phyloP scores from a whole-genome alignment of 1,140 invertebrate species.

The Thalassaphorura encarpata region DNA sequence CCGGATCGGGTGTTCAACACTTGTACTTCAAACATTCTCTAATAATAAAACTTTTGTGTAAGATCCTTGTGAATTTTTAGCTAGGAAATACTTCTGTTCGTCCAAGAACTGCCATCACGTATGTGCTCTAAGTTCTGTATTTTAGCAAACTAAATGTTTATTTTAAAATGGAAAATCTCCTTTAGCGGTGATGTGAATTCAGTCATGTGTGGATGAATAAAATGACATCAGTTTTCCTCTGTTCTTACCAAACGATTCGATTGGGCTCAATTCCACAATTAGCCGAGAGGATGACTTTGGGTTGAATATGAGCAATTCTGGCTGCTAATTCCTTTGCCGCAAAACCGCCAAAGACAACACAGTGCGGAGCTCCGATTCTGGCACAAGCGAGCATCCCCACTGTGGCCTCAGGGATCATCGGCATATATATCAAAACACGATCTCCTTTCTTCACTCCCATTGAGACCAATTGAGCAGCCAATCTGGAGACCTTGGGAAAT shows the following conservation, averaged over 20 bases:
- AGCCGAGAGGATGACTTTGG: conserved; percentile 43
- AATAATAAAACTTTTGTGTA: no score
- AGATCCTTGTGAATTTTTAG: no score
- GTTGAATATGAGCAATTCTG: conserved; percentile 36
- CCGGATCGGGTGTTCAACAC: no score
- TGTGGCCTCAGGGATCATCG: conserved; percentile 88
- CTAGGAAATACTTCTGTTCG: no score
- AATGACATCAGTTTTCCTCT: no score
- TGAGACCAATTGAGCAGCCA: conserved; percentile 1
- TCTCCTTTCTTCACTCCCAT: conserved; percentile 75
- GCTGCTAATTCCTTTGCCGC: conserved; percentile 11
- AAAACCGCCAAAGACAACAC: conserved; percentile 66
- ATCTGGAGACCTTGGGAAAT: conserved; percentile 4
- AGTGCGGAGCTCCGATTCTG: conserved; percentile 87
- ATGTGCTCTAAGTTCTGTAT: no score
- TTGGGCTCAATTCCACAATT: conserved; percentile 82
- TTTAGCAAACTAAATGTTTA: no score
- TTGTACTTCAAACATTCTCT: no score
- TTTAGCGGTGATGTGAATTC: no score
- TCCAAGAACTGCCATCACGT: no score
- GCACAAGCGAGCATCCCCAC: conserved; percentile 90
- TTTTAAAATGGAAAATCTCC: no score
- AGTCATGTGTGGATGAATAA: conserved; percentile 78
- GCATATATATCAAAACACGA: conserved; percentile 93
- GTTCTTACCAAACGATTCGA: conserved; percentile 60